phyloP scores from a whole-genome alignment of 2,797 vertebrate species.

The Melanogrammus aeglefinus region DNA sequence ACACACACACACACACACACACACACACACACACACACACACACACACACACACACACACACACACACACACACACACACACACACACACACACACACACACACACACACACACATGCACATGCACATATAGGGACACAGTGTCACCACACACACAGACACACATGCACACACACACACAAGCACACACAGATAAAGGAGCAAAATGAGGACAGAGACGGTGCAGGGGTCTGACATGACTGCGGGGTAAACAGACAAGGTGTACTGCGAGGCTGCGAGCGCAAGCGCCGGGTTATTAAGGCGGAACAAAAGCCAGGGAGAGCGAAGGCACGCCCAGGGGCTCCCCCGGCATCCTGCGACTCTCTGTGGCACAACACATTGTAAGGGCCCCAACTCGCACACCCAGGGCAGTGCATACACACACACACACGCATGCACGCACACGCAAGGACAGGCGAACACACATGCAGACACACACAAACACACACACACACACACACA shows the following conservation, averaged over 20 bases:
- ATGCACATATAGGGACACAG: not conserved
- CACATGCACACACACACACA: conserved; percentile 12
- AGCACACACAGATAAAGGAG: conserved; percentile 30
- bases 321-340: too few relatives aligned
- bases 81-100: not conserved
- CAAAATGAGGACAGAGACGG: conserved; percentile 68
- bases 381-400: conserved; percentile 29
- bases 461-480: too few relatives aligned
- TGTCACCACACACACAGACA: conserved; percentile 40
- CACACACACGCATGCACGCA: too few relatives aligned
- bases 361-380: not conserved
- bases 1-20: too few relatives aligned
- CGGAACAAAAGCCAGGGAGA: conserved; percentile 63
- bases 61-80: too few relatives aligned
- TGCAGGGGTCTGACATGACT: conserved; percentile 61
- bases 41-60: too few relatives aligned
- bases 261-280: conserved; percentile 64
- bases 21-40: too few relatives aligned
- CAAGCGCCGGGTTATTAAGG: conserved; percentile 80
- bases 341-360: too few relatives aligned
- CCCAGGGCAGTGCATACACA: conserved; percentile 59
- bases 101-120: not conserved
- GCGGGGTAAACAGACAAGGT: conserved; percentile 79
- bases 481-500: too few relatives aligned
- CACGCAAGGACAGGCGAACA: too few relatives aligned